Evolutionary conservation across 1,140 invertebrate species (phyloP).

Genomic region (Camponotus floridanus): DNA sequence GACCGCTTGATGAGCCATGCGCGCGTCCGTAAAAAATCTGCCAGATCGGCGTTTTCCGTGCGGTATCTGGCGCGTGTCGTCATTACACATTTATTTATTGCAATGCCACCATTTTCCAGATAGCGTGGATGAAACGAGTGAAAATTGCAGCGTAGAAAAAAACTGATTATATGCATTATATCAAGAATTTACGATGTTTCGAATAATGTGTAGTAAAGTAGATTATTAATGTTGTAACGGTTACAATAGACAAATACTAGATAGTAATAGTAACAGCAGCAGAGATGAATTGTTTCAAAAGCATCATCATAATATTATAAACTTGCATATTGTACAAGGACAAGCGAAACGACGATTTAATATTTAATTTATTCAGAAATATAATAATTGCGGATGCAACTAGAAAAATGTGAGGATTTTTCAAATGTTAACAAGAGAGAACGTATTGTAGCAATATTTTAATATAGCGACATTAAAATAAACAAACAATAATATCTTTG

Average conservation of each 20-base stretch:
- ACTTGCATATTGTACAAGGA: too few species aligned
- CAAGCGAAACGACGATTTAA: neutral
- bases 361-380: neutral
- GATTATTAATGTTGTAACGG: neutral
- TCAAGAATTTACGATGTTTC: slow-evolving; percentile 1
- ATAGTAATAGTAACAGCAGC: too few species aligned
- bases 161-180: neutral
- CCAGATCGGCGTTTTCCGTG: slow-evolving; percentile 74
- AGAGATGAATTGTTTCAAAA: neutral
- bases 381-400: neutral
- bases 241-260: too few species aligned
- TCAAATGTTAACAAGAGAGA: neutral
- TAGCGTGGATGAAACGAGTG: neutral
- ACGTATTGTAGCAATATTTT: neutral
- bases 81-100: slow-evolving; percentile 83
- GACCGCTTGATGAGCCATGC: slow-evolving; percentile 73
- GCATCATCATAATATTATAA: too few species aligned
- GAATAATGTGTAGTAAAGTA: slow-evolving; percentile 1
- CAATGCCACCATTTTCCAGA: slow-evolving; percentile 54
- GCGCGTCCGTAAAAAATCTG: slow-evolving; percentile 52
- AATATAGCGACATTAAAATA: neutral
- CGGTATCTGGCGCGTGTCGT: slow-evolving; percentile 81
- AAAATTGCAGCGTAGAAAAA: slow-evolving; percentile 28
- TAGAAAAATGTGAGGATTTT: neutral
- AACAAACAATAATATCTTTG: slow-evolving; percentile 1